These are phyloP conservation scores for Meriones unguiculatus DNA, from an alignment of 2,113 vertebrate species.

Conservation along the genomic window DNA sequence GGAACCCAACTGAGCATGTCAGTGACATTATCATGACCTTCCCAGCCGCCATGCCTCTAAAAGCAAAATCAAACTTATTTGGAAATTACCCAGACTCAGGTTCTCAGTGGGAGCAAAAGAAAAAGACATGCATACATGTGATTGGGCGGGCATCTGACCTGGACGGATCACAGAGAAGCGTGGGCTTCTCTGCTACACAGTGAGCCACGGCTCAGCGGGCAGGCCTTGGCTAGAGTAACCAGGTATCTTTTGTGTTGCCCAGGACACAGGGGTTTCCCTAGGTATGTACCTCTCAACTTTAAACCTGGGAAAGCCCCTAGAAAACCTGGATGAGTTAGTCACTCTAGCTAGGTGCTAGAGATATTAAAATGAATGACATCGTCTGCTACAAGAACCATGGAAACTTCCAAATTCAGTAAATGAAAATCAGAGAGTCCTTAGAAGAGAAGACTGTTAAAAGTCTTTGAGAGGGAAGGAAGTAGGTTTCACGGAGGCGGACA, in stretches of 20 bases:
- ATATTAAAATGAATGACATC: not conserved
- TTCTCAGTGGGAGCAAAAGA: not conserved
- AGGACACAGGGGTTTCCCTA: not conserved
- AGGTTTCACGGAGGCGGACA: not conserved
- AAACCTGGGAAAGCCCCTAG: not conserved
- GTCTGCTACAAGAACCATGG: not conserved
- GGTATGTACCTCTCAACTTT: not conserved
- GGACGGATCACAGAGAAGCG: not conserved
- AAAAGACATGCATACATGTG: not conserved
- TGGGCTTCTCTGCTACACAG: not conserved
- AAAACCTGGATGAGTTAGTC: not conserved
- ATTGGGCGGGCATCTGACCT: too few relatives aligned
- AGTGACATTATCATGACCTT: too few relatives aligned
- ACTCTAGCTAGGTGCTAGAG: not conserved
- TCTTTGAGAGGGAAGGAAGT: not conserved
- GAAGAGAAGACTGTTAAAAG: not conserved
- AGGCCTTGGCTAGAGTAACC: not conserved
- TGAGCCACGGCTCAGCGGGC: not conserved
- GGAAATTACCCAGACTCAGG: not conserved
- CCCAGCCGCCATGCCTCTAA: not conserved
- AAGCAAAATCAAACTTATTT: not conserved
- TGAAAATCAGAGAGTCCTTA: not conserved
- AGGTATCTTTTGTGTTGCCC: not conserved
- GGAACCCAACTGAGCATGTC: not conserved
- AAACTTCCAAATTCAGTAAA: not conserved